Evolutionary conservation across 2,113 vertebrate genomes (phyloP).

Genomic region (Syngnathus typhle): DNA sequence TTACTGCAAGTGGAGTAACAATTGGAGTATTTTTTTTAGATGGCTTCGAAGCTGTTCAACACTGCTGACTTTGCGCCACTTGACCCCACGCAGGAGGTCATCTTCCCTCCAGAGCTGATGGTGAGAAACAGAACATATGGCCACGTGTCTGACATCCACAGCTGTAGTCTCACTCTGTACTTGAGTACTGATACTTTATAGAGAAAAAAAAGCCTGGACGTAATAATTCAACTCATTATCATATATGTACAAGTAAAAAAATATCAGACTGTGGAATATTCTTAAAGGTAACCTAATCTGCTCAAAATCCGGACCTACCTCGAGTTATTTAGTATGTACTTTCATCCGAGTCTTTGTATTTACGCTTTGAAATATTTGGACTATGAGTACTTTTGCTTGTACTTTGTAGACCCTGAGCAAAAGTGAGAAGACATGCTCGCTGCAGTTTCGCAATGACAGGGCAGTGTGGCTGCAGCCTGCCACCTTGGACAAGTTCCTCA

Average conservation of each 20-base stretch:
- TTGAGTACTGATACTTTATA: not conserved
- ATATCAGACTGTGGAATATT: not conserved
- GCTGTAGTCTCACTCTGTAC: not conserved
- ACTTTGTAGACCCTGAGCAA: constrained; percentile 69
- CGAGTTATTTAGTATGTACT: too few species aligned
- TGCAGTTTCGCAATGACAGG: constrained; percentile 80
- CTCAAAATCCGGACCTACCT: too few species aligned
- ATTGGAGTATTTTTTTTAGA: constrained; percentile 7
- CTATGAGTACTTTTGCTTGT: too few species aligned
- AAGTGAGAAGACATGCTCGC: constrained; percentile 17
- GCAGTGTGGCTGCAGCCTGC: constrained; percentile 83
- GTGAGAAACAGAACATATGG: constrained; percentile 50
- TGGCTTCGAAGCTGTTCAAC: constrained; percentile 43
- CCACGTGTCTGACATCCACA: not conserved
- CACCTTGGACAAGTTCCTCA: constrained; percentile 74
- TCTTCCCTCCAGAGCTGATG: constrained; percentile 91
- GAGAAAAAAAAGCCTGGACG: not conserved
- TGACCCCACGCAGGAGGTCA: constrained; percentile 90
- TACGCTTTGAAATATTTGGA: not conserved
- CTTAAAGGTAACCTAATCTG: not conserved
- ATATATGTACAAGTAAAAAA: not conserved
- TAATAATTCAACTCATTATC: not conserved
- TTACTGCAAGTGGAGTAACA: not conserved
- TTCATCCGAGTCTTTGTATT: not conserved
- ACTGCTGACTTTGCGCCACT: constrained; percentile 80